Evolutionary conservation across 2,888 invertebrate genomes (phyloP), one percentile per base, ranked within the genome.

Genomic region (Folsomia manolachei): DNA sequence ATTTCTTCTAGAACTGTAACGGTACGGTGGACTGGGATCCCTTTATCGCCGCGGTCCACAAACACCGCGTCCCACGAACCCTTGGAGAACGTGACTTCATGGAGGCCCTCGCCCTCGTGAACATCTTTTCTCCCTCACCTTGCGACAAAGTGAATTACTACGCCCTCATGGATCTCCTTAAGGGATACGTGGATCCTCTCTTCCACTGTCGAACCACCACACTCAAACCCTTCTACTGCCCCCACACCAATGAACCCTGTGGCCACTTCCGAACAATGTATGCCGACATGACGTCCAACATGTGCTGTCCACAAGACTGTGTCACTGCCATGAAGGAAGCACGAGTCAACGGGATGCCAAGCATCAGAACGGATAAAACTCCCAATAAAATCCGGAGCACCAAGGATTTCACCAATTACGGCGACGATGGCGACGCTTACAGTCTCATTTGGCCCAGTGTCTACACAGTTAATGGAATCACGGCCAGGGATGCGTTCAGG

Each of bases 201-300:
- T 80, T 80, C 63, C 63, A 53, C 19, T 76, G 73, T 62, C 76
- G 76, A 69, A 77, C 76, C 0, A 80, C 78, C 18, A 77, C 75
- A 1, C 66, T 80, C 51, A 75, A 76, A n/a, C 78, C 79, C 0
- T 79, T 73, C 69, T 78, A 78, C 67, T 52, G 74, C 52, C 79
- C 78, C 0, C 78, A 78, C 62, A 78, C 80, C 0, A 80, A 79
- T 61, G 78, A 78, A 1, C n/a, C 11, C 19, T 69, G 71, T 9
- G 72, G 73, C 7, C 80, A 80, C 69, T 78, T 77, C 56, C 79
- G 80, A 14, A 80, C 80, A 11, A 78, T 78, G 1, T 80, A 80
- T 63, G 75, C 77, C 1, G 79, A 79, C 63, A 72, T 74, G 62
- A 72, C 77, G 0, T 53, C 75, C 14, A 77, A 77, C 64, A 74